phyloP scores from a whole-genome alignment of 2,113 vertebrate genomes.

The Rhinogobius similis region DNA sequence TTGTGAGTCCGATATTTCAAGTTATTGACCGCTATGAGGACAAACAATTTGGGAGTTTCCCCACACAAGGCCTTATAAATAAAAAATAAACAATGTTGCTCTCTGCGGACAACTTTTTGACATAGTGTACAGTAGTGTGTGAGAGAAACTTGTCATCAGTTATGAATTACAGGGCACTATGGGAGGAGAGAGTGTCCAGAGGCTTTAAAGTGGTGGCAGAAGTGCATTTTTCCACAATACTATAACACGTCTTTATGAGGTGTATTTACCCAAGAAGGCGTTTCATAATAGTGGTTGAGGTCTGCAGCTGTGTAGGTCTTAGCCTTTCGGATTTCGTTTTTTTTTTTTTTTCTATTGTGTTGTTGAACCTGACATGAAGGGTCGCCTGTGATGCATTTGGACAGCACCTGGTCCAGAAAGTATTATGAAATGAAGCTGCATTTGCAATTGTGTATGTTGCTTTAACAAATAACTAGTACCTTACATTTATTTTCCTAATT shows the following conservation, averaged over 20 bases:
- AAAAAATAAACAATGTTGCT: too few relatives aligned
- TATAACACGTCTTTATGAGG: neutral
- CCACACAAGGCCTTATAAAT: too few relatives aligned
- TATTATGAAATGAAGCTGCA: neutral
- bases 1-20: too few relatives aligned
- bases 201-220: too few relatives aligned
- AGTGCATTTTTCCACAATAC: neutral
- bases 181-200: too few relatives aligned
- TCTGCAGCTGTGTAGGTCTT: neutral
- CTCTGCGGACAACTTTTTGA: too few relatives aligned
- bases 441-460: neutral
- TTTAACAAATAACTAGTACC: neutral
- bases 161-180: too few relatives aligned
- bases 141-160: too few relatives aligned
- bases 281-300: neutral
- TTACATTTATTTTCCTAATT: neutral
- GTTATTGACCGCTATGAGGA: too few relatives aligned
- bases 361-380: neutral
- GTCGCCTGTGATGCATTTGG: neutral
- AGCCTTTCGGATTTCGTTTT: neutral
- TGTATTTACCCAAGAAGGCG: neutral
- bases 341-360: neutral
- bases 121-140: too few relatives aligned
- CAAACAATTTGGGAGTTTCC: too few relatives aligned
- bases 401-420: neutral